phyloP scores from a whole-genome alignment of 2,113 vertebrate genomes.

The Zapornia atra region DNA sequence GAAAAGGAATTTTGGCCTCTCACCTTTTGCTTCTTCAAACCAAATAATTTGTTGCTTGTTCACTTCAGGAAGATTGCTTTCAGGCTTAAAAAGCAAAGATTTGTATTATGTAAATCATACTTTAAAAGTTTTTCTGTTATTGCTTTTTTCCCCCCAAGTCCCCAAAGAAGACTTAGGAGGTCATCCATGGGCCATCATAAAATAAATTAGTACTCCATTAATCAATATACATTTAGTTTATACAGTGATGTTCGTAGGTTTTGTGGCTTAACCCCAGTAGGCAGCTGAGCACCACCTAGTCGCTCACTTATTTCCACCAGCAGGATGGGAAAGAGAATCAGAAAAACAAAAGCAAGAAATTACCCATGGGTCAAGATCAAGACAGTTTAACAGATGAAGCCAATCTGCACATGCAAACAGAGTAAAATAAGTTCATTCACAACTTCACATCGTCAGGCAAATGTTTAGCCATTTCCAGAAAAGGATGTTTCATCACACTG shows the following conservation, averaged over 20 bases:
- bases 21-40: neutral
- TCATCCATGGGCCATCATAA: neutral
- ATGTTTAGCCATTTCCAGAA: neutral
- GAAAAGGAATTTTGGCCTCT: constrained; percentile 2
- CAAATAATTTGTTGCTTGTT: neutral
- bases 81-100: neutral
- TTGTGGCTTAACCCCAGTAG: neutral
- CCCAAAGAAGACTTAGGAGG: neutral
- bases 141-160: neutral
- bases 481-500: neutral
- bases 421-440: neutral
- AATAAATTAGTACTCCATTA: neutral
- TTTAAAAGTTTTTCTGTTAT: neutral
- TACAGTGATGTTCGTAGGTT: neutral
- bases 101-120: neutral
- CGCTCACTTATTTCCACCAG: fast-evolving
- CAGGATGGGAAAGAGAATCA: neutral
- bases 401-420: neutral
- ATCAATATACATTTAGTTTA: neutral
- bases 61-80: neutral
- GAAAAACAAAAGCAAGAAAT: neutral
- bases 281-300: neutral
- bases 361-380: neutral
- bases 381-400: neutral
- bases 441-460: neutral